phyloP scores from a whole-genome alignment of 2,797 vertebrate species.

The Benthosema pterotum region DNA sequence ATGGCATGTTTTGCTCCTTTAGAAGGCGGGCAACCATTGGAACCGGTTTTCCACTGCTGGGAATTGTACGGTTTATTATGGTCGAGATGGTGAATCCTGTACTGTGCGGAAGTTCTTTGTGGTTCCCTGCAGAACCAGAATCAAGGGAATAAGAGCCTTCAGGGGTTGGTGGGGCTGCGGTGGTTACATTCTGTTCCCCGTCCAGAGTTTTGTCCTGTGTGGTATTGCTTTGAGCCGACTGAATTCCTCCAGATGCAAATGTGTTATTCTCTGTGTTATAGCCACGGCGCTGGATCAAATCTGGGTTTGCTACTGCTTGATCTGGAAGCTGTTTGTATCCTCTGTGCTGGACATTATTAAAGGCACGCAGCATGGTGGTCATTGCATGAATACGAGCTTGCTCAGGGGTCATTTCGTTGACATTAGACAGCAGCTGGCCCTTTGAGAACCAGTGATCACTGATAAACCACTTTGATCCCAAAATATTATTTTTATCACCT shows the following conservation, averaged over 20 bases:
- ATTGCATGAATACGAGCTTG: background rate
- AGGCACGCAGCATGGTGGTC: background rate
- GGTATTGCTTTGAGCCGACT: background rate
- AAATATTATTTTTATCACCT: background rate
- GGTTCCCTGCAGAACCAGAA: slow-evolving; percentile 9
- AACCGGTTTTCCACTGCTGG: background rate
- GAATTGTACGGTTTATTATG: background rate
- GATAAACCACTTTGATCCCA: background rate
- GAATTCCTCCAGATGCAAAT: slow-evolving; percentile 12
- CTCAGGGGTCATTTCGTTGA: background rate
- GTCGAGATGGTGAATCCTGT: background rate
- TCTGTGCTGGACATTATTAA: slow-evolving; percentile 6
- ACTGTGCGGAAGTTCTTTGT: background rate
- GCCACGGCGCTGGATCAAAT: background rate
- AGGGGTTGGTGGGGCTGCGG: background rate
- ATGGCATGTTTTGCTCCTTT: slow-evolving; percentile 8
- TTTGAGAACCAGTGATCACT: background rate
- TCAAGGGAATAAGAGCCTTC: background rate
- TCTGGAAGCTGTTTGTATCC: background rate
- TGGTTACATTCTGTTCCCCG: background rate
- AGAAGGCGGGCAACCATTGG: background rate
- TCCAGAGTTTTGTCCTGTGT: background rate
- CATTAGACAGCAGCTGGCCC: background rate
- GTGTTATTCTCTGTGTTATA: slow-evolving; percentile 1
- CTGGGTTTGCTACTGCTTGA: background rate